A percentile compares a stretch with the other conserved stretches of the same genome.
Conservation (phyloP, 2,113 vertebrate species). For the Anolis carolinensis region DNA sequence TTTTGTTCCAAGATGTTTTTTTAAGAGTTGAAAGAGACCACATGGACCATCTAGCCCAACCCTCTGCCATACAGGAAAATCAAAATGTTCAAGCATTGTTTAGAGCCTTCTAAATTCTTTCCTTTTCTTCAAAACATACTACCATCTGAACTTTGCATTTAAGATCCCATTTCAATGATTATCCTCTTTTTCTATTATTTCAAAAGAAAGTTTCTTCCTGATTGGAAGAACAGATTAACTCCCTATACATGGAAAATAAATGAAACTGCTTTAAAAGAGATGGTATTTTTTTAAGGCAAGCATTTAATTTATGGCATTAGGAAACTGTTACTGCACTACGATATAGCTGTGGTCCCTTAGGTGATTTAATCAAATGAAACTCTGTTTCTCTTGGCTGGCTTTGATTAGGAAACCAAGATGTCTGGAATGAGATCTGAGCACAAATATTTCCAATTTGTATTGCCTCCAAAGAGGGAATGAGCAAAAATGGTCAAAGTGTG, state of each 20-base stretch:
- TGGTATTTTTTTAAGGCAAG: neutral
- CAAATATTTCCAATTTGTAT: neutral
- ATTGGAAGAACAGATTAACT: slow-evolving; percentile 3
- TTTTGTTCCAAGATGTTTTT: too few species aligned
- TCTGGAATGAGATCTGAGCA: slow-evolving; percentile 7
- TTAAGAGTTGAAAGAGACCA: too few species aligned
- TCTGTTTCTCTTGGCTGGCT: slow-evolving; percentile 7
- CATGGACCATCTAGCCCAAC: too few species aligned
- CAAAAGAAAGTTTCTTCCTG: neutral
- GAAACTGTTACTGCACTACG: slow-evolving; percentile 5
- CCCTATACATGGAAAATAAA: neutral
- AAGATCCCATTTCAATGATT: neutral
- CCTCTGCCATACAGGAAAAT: too few species aligned
- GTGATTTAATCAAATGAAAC: slow-evolving; percentile 15
- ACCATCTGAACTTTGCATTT: neutral
- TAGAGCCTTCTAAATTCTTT: neutral
- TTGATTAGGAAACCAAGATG: slow-evolving; percentile 28
- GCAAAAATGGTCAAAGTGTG: slow-evolving; percentile 6
- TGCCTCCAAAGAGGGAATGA: neutral
- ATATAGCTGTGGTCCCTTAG: neutral
- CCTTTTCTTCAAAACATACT: neutral
- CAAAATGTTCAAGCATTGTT: neutral
- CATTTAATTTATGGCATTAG: slow-evolving; percentile 14
- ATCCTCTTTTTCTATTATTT: neutral
- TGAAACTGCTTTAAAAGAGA: neutral